phyloP scores from a whole-genome alignment of 2,888 invertebrate species.

The Coenonympha arcania region DNA sequence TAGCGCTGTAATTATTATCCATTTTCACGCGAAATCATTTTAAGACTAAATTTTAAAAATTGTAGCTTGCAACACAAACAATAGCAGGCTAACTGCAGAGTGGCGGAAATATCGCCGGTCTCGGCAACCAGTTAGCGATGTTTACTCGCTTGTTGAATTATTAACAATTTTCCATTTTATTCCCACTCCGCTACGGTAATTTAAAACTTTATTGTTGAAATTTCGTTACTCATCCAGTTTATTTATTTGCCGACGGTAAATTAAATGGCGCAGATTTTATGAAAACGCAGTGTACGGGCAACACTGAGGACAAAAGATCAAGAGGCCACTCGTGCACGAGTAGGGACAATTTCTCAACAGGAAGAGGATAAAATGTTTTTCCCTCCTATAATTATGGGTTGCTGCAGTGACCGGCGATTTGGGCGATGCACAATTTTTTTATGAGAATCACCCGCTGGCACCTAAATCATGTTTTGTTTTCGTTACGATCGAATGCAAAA shows the following conservation, averaged over 20 bases:
- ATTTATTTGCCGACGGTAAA: background rate
- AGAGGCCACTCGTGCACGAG: too few species aligned
- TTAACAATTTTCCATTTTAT: conserved; percentile 4
- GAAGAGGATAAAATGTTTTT: too few species aligned
- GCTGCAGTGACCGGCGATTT: too few species aligned
- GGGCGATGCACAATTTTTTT: too few species aligned
- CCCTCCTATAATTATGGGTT: too few species aligned
- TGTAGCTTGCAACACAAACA: background rate
- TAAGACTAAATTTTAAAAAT: background rate
- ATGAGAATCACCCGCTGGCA: too few species aligned
- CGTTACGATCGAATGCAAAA: too few species aligned
- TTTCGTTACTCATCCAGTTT: background rate
- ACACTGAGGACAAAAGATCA: too few species aligned
- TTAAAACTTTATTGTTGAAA: background rate
- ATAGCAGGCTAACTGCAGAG: background rate
- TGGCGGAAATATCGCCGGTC: conserved; percentile 13
- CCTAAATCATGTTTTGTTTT: too few species aligned
- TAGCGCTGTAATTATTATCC: background rate
- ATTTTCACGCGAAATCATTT: background rate
- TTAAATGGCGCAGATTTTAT: too few species aligned
- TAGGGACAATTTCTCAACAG: too few species aligned
- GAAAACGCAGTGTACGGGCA: too few species aligned
- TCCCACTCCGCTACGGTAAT: background rate
- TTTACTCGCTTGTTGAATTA: conserved; percentile 3
- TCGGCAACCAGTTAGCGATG: conserved; percentile 11